Percentiles rank a stretch among this genome's conserved stretches.
Conservation (phyloP, 2,888 invertebrate species). For the Helobdella robusta region DNA sequence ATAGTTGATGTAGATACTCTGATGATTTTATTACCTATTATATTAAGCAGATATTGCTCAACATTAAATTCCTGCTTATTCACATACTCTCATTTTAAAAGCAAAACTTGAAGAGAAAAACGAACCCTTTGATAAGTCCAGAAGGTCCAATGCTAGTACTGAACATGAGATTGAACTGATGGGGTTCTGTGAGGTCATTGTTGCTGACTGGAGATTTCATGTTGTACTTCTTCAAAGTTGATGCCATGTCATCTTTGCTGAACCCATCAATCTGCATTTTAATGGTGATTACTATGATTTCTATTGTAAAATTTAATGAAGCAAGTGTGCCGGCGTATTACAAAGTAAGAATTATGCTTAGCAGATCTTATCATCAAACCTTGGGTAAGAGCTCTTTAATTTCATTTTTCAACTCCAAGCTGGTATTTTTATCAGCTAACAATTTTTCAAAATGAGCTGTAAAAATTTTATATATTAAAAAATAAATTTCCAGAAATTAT, state of each 20-base stretch:
- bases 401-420: conserved; percentile 63
- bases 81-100: no score
- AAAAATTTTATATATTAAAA: neutral
- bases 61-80: no score
- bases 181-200: conserved; percentile 84
- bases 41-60: no score
- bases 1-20: no score
- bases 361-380: no score
- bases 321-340: no score
- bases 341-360: no score
- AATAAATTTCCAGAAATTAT: no score
- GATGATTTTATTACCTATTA: no score
- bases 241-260: conserved; percentile 77
- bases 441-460: conserved; percentile 71
- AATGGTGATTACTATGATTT: neutral
- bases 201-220: conserved; percentile 92
- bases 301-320: no score
- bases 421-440: conserved; percentile 67
- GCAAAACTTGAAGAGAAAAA: conserved; percentile 22
- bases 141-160: conserved; percentile 94
- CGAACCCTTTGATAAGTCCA: conserved; percentile 75
- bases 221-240: conserved; percentile 70
- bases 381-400: conserved; percentile 62
- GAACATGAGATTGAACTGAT: conserved; percentile 99
- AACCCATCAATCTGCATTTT: conserved; percentile 67